Percentiles rank a stretch among this genome's conserved stretches.
phyloP scores from a whole-genome alignment of 2,113 vertebrate species.

The Erythrocercus mccallii region DNA sequence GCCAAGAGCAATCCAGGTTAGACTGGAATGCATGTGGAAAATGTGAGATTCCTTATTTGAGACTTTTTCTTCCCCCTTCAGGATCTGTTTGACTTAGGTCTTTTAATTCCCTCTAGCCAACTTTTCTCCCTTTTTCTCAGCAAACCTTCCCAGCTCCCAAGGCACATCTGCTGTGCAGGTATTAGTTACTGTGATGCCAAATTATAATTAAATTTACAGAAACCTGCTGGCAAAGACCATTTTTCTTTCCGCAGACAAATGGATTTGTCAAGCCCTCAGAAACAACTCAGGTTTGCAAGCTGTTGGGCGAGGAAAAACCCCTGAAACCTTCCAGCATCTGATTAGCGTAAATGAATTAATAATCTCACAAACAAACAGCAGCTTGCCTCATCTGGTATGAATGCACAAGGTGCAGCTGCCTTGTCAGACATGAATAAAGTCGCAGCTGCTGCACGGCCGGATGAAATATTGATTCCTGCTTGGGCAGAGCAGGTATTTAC shows the following conservation, averaged over 20 bases:
- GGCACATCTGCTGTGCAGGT: background rate
- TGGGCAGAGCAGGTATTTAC: conserved; percentile 65
- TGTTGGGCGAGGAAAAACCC: background rate
- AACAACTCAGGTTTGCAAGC: conserved; percentile 18
- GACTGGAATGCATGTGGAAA: background rate
- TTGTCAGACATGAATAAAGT: background rate
- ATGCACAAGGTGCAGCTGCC: background rate
- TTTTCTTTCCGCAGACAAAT: conserved; percentile 13
- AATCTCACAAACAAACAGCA: conserved; percentile 24
- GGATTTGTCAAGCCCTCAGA: conserved; percentile 45
- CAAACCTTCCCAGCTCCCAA: background rate
- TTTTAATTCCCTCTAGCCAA: background rate
- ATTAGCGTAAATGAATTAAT: conserved; percentile 40
- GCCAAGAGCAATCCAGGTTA: background rate
- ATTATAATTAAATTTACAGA: conserved; percentile 17
- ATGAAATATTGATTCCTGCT: background rate
- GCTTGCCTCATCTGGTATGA: background rate
- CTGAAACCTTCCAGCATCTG: conserved; percentile 26
- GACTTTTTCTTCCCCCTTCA: background rate
- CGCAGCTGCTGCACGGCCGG: background rate
- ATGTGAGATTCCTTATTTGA: background rate
- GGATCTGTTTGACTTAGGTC: background rate
- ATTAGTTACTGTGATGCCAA: conserved; percentile 19
- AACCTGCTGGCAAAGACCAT: conserved; percentile 26
- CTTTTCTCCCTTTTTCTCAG: background rate